Percentiles rank a stretch among this genome's conserved stretches.
Evolutionary conservation across 2,797 vertebrate species (phyloP).

Genomic region (Lacerta bilineata): DNA sequence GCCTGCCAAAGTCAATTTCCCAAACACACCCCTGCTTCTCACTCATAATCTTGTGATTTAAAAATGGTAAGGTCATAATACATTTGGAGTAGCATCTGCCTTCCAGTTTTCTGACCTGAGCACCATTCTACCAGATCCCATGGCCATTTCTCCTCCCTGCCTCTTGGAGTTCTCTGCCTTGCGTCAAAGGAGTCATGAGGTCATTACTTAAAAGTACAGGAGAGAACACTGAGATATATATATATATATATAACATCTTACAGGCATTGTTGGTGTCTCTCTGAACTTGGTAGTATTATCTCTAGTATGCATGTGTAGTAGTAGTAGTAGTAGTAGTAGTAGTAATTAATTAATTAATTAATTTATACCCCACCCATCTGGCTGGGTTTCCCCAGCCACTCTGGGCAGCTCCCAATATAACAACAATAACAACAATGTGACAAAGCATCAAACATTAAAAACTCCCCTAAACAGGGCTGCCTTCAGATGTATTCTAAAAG

Average conservation of each 20-base stretch:
- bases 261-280: not conserved
- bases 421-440: too few species aligned
- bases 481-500: too few species aligned
- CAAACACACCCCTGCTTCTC: not conserved
- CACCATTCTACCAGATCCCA: not conserved
- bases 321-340: too few species aligned
- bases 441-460: too few species aligned
- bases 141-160: not conserved
- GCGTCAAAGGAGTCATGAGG: too few species aligned
- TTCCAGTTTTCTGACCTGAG: not conserved
- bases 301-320: too few species aligned
- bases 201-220: not conserved
- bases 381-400: too few species aligned
- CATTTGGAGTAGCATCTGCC: not conserved
- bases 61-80: not conserved
- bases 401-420: too few species aligned
- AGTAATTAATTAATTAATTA: too few species aligned
- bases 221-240: not conserved
- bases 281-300: not conserved
- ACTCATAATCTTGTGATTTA: not conserved
- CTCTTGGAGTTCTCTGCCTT: not conserved
- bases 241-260: not conserved
- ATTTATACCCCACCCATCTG: too few species aligned
- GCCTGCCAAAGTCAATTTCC: constrained; percentile 15
- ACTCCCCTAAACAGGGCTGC: too few species aligned